These are phyloP conservation scores for Ornithoptera priamus DNA, from an alignment of 2,888 invertebrate genomes.

Conservation along the genomic window DNA sequence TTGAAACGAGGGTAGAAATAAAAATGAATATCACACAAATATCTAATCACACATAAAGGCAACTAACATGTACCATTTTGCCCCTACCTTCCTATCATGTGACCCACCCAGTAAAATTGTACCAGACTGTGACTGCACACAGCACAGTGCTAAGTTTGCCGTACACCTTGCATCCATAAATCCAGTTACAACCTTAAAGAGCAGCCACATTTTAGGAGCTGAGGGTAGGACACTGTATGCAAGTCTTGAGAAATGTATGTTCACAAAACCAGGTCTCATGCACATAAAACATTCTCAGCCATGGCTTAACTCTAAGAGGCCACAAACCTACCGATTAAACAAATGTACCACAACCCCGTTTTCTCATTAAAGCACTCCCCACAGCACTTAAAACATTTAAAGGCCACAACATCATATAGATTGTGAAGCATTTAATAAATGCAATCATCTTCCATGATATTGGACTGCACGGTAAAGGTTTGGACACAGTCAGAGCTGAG, in stretches of 20 bases:
- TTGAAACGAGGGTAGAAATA: too few relatives aligned
- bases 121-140: slow-evolving; percentile 39
- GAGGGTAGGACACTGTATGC: slow-evolving; percentile 63
- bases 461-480: slow-evolving; percentile 41
- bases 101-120: slow-evolving; percentile 59
- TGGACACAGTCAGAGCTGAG: slow-evolving; percentile 60
- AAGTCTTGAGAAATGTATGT: slow-evolving; percentile 74
- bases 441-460: slow-evolving; percentile 47
- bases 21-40: slow-evolving; percentile 10
- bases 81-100: slow-evolving; percentile 63
- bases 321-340: slow-evolving; percentile 35
- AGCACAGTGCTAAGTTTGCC: not conserved
- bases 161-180: slow-evolving; percentile 2
- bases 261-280: slow-evolving; percentile 57
- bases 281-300: slow-evolving; percentile 69
- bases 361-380: too few relatives aligned
- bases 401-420: slow-evolving; percentile 47
- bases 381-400: slow-evolving; percentile 19
- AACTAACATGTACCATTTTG: slow-evolving; percentile 53
- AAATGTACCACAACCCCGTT: not conserved
- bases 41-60: slow-evolving; percentile 43
- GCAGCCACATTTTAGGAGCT: slow-evolving; percentile 58
- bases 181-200: slow-evolving; percentile 58
- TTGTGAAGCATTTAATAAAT: slow-evolving; percentile 32
- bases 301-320: slow-evolving; percentile 62